Percentiles rank a stretch among this genome's conserved stretches.
phyloP scores from a whole-genome alignment of 2,113 vertebrate species.

The Bufo bufo region DNA sequence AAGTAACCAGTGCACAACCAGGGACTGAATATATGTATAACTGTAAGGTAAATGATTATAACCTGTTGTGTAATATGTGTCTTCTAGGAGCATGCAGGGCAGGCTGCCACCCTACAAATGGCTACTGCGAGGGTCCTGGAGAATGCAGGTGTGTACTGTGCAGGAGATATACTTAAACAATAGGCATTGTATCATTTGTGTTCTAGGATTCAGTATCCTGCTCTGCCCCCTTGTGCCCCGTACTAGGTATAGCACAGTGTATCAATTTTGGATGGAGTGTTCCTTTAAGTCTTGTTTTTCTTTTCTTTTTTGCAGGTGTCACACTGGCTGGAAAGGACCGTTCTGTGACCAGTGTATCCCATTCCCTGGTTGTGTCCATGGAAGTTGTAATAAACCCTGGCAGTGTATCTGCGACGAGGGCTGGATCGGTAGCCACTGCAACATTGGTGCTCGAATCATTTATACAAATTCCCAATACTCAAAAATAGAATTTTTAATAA shows the following conservation, averaged over 20 bases:
- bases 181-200: neutral
- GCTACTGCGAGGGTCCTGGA: constrained; percentile 83
- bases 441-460: constrained; percentile 78
- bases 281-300: neutral
- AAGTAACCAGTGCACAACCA: no score
- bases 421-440: constrained; percentile 89
- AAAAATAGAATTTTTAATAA: neutral
- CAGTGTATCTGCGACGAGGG: constrained; percentile 89
- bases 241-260: neutral
- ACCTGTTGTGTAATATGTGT: constrained; percentile 27
- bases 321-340: constrained; percentile 87
- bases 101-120: constrained; percentile 83
- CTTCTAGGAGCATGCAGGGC: constrained; percentile 78
- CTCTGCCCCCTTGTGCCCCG: neutral
- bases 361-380: constrained; percentile 84
- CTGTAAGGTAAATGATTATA: neutral
- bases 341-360: constrained; percentile 85
- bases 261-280: neutral
- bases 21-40: no score
- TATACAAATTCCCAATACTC: neutral
- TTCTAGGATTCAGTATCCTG: no score
- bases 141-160: constrained; percentile 84
- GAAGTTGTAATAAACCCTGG: constrained; percentile 86
- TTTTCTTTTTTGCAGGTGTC: constrained; percentile 77
- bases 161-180: neutral